Percentiles rank a stretch among this genome's conserved stretches.
Evolutionary conservation across 2,113 vertebrate species (phyloP).

Genomic region (Corythornis vintsioides): DNA sequence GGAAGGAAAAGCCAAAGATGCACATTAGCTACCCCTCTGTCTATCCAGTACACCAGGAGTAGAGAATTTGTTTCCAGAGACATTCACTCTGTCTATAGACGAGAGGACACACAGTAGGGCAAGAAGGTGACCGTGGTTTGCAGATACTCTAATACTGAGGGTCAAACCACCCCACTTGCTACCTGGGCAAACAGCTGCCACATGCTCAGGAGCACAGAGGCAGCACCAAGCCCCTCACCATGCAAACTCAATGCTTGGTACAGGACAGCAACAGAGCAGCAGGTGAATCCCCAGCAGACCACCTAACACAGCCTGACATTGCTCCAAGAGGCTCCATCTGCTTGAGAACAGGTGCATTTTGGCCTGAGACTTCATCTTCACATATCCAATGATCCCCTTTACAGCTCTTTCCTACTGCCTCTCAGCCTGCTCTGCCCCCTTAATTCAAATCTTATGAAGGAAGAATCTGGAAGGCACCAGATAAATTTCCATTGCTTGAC

Average conservation of each 20-base stretch:
- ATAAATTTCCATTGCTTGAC: neutral
- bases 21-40: neutral
- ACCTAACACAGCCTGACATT: neutral
- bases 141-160: neutral
- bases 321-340: neutral
- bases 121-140: neutral
- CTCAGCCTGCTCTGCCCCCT: neutral
- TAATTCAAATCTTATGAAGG: neutral
- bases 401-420: neutral
- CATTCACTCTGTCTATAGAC: rapidly evolving
- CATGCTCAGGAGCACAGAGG: neutral
- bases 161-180: neutral
- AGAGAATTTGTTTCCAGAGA: neutral
- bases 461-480: neutral
- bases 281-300: neutral
- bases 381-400: neutral
- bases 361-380: neutral
- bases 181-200: neutral
- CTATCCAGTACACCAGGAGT: neutral
- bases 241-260: neutral
- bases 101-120: neutral
- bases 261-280: too few relatives aligned
- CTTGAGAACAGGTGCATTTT: neutral
- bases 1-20: neutral
- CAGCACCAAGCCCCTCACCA: neutral